phyloP scores from a whole-genome alignment of 2,888 invertebrate genomes.

The Peribatodes rhomboidaria region DNA sequence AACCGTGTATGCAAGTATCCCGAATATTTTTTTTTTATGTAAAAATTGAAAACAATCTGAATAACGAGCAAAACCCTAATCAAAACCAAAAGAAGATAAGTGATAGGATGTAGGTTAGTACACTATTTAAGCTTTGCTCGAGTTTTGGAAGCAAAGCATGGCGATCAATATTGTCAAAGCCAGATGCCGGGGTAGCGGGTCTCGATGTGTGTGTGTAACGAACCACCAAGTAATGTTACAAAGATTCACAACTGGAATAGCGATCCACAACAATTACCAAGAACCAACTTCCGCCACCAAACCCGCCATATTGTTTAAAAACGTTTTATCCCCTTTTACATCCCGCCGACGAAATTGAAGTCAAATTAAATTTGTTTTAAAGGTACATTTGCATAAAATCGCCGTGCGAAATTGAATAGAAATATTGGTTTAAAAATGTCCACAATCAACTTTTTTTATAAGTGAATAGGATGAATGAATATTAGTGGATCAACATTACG shows the following conservation, averaged over 20 bases:
- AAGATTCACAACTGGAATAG: not conserved
- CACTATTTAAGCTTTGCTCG: not conserved
- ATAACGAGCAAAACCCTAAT: too few species aligned
- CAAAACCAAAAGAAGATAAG: too few species aligned
- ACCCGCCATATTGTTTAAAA: constrained; percentile 52
- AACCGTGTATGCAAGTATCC: too few species aligned
- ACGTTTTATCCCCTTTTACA: constrained; percentile 51
- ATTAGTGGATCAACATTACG: constrained; percentile 9
- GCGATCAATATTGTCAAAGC: not conserved
- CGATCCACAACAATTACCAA: constrained; percentile 30
- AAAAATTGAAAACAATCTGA: too few species aligned
- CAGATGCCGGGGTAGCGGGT: not conserved
- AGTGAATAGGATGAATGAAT: constrained; percentile 25
- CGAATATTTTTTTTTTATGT: too few species aligned
- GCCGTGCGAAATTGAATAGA: constrained; percentile 42
- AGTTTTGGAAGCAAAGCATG: not conserved
- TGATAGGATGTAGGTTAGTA: too few species aligned
- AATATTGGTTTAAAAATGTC: constrained; percentile 44
- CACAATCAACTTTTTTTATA: constrained; percentile 43
- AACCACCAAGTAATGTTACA: not conserved
- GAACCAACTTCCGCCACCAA: constrained; percentile 45
- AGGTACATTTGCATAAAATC: constrained; percentile 46
- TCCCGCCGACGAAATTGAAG: constrained; percentile 53
- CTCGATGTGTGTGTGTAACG: not conserved
- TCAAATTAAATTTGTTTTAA: constrained; percentile 58